Percentiles rank a stretch among this genome's conserved stretches.
Conservation (phyloP, 1,140 invertebrate species). For the Cyclina sinensis region DNA sequence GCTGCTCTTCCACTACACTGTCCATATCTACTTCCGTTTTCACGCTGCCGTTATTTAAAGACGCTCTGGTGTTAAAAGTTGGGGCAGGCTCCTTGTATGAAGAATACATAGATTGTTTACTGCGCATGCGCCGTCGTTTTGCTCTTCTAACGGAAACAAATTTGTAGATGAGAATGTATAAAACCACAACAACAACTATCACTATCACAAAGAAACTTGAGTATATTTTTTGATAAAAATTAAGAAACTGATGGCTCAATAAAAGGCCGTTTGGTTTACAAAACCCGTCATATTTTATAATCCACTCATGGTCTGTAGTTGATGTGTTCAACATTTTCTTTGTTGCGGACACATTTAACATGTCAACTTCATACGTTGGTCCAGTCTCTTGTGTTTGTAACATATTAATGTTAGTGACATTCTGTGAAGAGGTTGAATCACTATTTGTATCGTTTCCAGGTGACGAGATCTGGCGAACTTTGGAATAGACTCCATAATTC, state of each 20-base stretch:
- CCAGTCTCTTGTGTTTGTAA: background rate
- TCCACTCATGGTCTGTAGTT: background rate
- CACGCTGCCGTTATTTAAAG: slow-evolving; percentile 61
- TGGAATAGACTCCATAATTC: slow-evolving; percentile 79
- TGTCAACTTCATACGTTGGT: background rate
- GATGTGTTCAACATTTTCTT: background rate
- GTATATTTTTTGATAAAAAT: slow-evolving; percentile 79
- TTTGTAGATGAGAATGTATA: slow-evolving; percentile 79
- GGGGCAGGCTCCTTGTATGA: slow-evolving; percentile 58
- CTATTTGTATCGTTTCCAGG: background rate
- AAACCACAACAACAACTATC: slow-evolving; percentile 75
- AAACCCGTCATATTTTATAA: slow-evolving; percentile 71
- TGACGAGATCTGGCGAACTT: background rate
- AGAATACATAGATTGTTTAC: slow-evolving; percentile 60
- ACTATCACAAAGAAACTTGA: slow-evolving; percentile 78
- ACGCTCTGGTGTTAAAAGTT: slow-evolving; percentile 69
- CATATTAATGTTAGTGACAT: background rate
- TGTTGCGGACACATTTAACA: background rate
- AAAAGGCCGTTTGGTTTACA: slow-evolving; percentile 76
- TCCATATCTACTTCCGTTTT: slow-evolving; percentile 56
- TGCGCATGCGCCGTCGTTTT: slow-evolving; percentile 68
- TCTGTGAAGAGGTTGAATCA: background rate
- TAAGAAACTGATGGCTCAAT: slow-evolving; percentile 75
- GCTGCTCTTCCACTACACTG: slow-evolving; percentile 5
- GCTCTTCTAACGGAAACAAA: slow-evolving; percentile 75